These are phyloP conservation scores for Ptychodera flava DNA, from an alignment of 35 echinoderm and acorn worm genomes.

Conservation along the genomic window DNA sequence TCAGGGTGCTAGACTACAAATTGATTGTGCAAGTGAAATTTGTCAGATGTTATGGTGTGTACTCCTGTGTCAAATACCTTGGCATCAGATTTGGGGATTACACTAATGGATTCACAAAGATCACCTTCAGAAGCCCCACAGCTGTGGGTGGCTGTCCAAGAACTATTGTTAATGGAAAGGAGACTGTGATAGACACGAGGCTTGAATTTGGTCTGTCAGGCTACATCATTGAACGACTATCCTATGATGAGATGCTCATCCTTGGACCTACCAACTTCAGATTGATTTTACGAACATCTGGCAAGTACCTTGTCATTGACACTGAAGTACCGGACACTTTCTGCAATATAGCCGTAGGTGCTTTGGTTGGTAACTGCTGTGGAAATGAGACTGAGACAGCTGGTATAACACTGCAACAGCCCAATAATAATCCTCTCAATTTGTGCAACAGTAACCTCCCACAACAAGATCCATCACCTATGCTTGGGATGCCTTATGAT, in stretches of 20 bases:
- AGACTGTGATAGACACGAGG: constrained; percentile 13
- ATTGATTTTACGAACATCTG: constrained; percentile 50
- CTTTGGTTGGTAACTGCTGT: constrained; percentile 73
- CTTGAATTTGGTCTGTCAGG: constrained; percentile 61
- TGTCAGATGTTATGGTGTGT: constrained; percentile 48
- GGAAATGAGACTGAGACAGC: constrained; percentile 7
- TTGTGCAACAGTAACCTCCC: constrained; percentile 6
- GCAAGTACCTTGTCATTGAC: constrained; percentile 51
- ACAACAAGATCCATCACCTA: constrained; percentile 39
- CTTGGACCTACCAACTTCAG: constrained; percentile 53
- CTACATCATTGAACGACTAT: constrained; percentile 54
- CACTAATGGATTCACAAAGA: constrained; percentile 30
- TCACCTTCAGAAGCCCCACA: constrained; percentile 40
- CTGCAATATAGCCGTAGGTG: constrained; percentile 50
- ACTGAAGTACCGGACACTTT: constrained; percentile 35
- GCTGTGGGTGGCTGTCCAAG: constrained; percentile 12
- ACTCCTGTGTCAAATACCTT: constrained; percentile 71
- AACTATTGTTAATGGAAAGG: constrained; percentile 41
- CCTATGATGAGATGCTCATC: constrained; percentile 57
- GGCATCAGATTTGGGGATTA: constrained; percentile 61
- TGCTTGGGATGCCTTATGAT: not conserved
- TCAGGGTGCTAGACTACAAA: constrained; percentile 24
- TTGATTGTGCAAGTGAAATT: constrained; percentile 69
- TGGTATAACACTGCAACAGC: constrained; percentile 2
- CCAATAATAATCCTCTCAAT: not conserved